Evolutionary conservation across 2,888 invertebrate genomes (phyloP).

Genomic region (Epirrhoe alternata): DNA sequence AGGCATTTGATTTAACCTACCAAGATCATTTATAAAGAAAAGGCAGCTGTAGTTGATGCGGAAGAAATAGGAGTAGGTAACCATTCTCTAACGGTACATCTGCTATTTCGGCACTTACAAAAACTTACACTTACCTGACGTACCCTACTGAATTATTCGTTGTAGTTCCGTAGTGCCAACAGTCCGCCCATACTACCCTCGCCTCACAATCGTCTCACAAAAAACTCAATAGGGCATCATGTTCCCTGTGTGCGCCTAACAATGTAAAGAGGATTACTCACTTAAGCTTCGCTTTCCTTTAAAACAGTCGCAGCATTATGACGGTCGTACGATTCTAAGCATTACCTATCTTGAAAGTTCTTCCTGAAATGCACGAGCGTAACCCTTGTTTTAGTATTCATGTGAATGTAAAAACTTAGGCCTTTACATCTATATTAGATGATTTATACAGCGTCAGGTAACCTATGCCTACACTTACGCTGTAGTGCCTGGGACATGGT

Average conservation of each 20-base stretch:
- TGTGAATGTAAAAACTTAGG: too few relatives aligned
- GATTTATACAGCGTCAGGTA: too few relatives aligned
- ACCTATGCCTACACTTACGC: too few relatives aligned
- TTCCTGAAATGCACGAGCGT: too few relatives aligned
- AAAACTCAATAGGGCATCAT: conserved; percentile 38
- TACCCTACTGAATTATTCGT: conserved; percentile 20
- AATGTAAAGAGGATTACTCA: conserved; percentile 34
- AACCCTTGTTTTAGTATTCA: too few relatives aligned
- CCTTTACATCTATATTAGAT: too few relatives aligned
- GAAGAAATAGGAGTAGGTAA: background rate
- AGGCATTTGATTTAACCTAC: too few relatives aligned
- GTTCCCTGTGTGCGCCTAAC: conserved; percentile 41
- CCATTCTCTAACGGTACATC: conserved; percentile 14
- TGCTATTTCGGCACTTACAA: conserved; percentile 23
- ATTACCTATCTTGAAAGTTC: background rate
- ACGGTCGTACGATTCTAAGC: background rate
- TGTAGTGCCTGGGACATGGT: too few relatives aligned
- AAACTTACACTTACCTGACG: background rate
- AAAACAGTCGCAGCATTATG: background rate
- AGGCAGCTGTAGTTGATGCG: background rate
- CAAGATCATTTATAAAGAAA: background rate
- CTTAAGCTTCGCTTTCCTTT: conserved; percentile 1
- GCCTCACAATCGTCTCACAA: conserved; percentile 24
- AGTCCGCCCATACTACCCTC: conserved; percentile 39
- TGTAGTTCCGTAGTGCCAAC: conserved; percentile 31